Conservation (phyloP, 2,888 invertebrate genomes). For the Galerucella pusilla region DNA sequence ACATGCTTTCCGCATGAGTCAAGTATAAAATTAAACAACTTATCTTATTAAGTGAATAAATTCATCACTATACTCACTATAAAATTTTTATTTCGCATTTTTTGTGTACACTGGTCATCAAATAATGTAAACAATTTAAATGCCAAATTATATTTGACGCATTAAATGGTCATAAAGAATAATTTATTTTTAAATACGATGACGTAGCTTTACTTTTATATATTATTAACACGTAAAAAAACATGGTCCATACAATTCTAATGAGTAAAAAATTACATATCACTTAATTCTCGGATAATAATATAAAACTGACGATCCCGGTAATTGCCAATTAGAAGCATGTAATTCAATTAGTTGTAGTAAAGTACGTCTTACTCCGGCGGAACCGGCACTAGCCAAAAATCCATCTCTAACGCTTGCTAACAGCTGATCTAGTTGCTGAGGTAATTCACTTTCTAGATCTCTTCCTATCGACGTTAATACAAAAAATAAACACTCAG, state of each 20-base stretch:
- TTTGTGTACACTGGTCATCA: background rate
- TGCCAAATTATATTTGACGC: background rate
- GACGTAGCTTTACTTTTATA: background rate
- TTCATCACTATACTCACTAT: background rate
- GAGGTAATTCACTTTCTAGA: conserved; percentile 83
- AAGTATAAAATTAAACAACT: conserved; percentile 1
- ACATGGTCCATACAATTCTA: conserved; percentile 33
- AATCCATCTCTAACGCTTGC: conserved; percentile 87
- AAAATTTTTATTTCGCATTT: background rate
- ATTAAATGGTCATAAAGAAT: background rate
- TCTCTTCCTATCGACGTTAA: conserved; percentile 90
- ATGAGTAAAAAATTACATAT: conserved; percentile 34
- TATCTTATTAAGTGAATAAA: background rate
- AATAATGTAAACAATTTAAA: background rate
- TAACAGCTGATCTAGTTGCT: conserved; percentile 82
- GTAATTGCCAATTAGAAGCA: conserved; percentile 91
- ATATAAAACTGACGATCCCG: conserved; percentile 89
- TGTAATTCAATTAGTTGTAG: conserved; percentile 91
- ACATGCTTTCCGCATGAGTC: background rate
- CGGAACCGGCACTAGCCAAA: conserved; percentile 77
- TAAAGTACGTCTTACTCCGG: conserved; percentile 84
- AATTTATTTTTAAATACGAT: conserved; percentile 6
- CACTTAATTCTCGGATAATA: conserved; percentile 76
- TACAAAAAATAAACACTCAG: conserved; percentile 90
- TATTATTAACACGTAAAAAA: conserved; percentile 35